A percentile compares a stretch with the other conserved stretches of the same genome.
Evolutionary conservation across 1,140 invertebrate genomes (phyloP).

Genomic region (Neomicropteryx cornuta): DNA sequence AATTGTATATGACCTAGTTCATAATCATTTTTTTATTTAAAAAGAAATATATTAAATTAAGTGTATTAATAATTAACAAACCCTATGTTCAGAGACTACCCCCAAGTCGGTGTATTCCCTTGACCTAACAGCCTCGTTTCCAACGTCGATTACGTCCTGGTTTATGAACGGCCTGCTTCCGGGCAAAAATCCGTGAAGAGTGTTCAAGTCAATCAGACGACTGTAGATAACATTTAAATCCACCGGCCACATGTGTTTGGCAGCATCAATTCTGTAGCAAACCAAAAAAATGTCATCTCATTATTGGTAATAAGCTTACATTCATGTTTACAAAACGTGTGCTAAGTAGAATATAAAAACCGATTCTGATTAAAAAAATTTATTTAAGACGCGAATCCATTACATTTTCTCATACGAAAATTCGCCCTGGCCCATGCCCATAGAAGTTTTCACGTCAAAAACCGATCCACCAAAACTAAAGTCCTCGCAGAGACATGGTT

Average conservation of each 20-base stretch:
- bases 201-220: constrained; percentile 45
- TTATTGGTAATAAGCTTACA: no score
- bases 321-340: no score
- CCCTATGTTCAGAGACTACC: constrained; percentile 65
- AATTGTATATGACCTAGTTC: no score
- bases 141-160: constrained; percentile 75
- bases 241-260: constrained; percentile 65
- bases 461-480: no score
- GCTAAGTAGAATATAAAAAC: no score
- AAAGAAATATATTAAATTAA: neutral
- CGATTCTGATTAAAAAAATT: no score
- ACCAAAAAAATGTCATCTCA: no score
- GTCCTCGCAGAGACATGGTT: no score
- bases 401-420: no score
- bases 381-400: no score
- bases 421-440: no score
- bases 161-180: constrained; percentile 54
- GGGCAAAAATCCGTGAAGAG: constrained; percentile 44
- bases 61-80: constrained; percentile 24
- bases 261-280: constrained; percentile 48
- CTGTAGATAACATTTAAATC: constrained; percentile 40
- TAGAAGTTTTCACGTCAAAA: no score
- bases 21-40: neutral
- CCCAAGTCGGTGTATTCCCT: constrained; percentile 48
- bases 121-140: constrained; percentile 32